A percentile compares a stretch with the other conserved stretches of the same genome.
Conservation (phyloP, 2,888 invertebrate species). For the Muscina levida region DNA sequence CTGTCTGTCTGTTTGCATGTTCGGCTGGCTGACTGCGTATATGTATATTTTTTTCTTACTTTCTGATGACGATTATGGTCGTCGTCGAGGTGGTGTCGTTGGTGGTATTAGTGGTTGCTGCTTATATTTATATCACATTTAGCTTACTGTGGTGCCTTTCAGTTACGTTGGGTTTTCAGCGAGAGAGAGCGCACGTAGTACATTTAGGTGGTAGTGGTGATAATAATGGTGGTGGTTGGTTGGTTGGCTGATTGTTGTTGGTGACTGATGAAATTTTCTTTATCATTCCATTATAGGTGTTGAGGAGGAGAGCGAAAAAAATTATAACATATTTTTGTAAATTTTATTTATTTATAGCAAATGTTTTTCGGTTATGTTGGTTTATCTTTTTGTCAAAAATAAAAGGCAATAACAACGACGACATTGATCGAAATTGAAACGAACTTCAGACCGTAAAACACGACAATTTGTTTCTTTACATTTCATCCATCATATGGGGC, state of each 20-base stretch:
- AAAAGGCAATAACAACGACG: neutral
- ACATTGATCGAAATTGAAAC: conserved; percentile 1
- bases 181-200: conserved; percentile 43
- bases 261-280: conserved; percentile 66
- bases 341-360: conserved; percentile 13
- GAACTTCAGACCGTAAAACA: conserved; percentile 48
- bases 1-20: conserved; percentile 41
- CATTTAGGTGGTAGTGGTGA: conserved; percentile 43
- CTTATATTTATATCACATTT: conserved; percentile 59
- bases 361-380: neutral
- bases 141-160: conserved; percentile 57
- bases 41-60: conserved; percentile 40
- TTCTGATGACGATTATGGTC: conserved; percentile 44
- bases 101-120: conserved; percentile 62
- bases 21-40: conserved; percentile 19
- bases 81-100: conserved; percentile 11
- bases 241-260: conserved; percentile 42
- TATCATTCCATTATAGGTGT: conserved; percentile 61
- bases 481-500: conserved; percentile 25
- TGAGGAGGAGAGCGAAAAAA: neutral
- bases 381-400: too few species aligned
- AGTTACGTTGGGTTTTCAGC: conserved; percentile 30
- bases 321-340: conserved; percentile 40
- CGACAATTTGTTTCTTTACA: conserved; percentile 43
- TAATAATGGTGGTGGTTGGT: conserved; percentile 45